Evolutionary conservation across 1,140 invertebrate genomes (phyloP), one percentile per base, ranked within the genome.

Genomic region (Bradysia coprophila): DNA sequence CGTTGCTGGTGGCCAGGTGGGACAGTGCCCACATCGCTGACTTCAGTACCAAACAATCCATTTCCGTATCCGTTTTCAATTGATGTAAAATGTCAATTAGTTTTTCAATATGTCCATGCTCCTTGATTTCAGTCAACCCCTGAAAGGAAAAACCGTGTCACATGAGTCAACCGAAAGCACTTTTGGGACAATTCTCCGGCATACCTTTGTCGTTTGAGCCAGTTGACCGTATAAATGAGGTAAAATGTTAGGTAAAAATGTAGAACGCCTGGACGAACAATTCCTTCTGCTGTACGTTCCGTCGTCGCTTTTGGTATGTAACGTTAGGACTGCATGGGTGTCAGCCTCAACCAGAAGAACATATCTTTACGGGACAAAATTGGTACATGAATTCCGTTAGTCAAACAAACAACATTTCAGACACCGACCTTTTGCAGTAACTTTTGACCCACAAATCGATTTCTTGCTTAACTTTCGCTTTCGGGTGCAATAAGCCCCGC

Each of bases 211-310:
- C 50, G 88, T 83, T 51, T 84, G 78, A 0, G 74, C 78, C 21
- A 95, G 67, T 54, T 93, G 84, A 0, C 86, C 86, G 59, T 94
- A 87, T 9, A 95, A 62, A 68, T 97, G 91, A 1, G 81, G 78
- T 2, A 83, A 78, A 11, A 92, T 64, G 54, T 66, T 63, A 3
- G 63, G 64, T 3, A 48, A 61, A 11, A 53, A 58, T 18, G 56
- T 51, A n/a, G 63, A 51, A 1, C 53, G 52, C 4, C 67, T 55
- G 23, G 57, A 53, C 28, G 51, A 50, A 52, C 50, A 57, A 49
- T 53, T 57, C 43, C 80, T 62, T 23, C 78, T 65, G 34, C 76
- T 73, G 54, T 85, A 88, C 44, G 69, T 73, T 1, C 85, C 87
- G 55, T 84, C 77, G 50, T 85, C 83, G 21, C 74, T 76, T 45